Evolutionary conservation across 2,888 invertebrate genomes (phyloP).

Genomic region (Germaria angustata): DNA sequence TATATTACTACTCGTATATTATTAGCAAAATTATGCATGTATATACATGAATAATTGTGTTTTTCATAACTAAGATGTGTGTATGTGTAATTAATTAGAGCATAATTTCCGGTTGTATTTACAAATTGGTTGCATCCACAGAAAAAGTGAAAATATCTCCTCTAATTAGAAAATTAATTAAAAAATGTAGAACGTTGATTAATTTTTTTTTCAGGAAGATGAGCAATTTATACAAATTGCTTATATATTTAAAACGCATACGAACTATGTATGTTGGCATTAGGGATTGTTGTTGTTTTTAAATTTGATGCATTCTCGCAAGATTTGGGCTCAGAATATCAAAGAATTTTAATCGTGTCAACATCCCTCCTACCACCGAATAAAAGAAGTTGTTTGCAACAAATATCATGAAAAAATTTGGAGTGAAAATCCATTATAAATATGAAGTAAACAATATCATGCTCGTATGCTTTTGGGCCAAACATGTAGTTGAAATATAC

Average conservation of each 20-base stretch:
- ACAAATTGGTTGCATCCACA: slow-evolving; percentile 22
- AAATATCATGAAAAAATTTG: too few species aligned
- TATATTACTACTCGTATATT: not conserved
- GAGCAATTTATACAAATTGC: slow-evolving; percentile 4
- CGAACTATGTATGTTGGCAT: not conserved
- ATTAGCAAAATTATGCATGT: not conserved
- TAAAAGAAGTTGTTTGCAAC: too few species aligned
- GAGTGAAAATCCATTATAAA: too few species aligned
- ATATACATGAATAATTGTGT: not conserved
- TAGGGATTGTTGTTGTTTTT: too few species aligned
- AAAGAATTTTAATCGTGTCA: too few species aligned
- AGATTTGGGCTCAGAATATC: too few species aligned
- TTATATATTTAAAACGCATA: not conserved
- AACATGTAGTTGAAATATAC: too few species aligned
- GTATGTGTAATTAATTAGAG: slow-evolving; percentile 54
- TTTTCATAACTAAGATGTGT: not conserved
- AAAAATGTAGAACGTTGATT: slow-evolving; percentile 14
- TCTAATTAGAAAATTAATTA: slow-evolving; percentile 39
- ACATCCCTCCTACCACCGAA: too few species aligned
- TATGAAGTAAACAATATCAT: too few species aligned
- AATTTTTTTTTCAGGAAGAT: slow-evolving; percentile 23
- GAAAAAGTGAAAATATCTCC: slow-evolving; percentile 31
- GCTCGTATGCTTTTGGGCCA: too few species aligned
- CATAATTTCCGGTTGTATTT: slow-evolving; percentile 49
- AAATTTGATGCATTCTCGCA: too few species aligned